Base-by-base conservation (phyloP, 2,888 invertebrate species). In the Melanophora roralis region DNA sequence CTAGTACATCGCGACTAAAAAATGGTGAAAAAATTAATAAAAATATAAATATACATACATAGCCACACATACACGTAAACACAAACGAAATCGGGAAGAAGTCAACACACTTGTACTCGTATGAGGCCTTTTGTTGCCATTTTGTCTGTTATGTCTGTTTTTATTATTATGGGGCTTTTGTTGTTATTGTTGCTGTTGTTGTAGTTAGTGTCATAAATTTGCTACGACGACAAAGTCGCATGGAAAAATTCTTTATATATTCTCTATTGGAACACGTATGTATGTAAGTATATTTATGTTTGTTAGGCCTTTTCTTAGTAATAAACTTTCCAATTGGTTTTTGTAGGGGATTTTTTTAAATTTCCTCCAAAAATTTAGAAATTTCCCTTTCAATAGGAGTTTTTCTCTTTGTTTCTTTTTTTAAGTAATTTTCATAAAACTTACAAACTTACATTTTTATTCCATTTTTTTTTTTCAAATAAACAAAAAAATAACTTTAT, bases 221-320 rank as follows among this genome's bases (percentile, higher is more conserved):
- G 55, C 49, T 36, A 65, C 51, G 81, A 74, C 81, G 74, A 78
- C 81, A 81, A 78, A 74, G 81, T 81, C 67, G 36, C 74, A 71
- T 81, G 69, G n/a, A 78, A 81, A 81, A 81, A 69, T 77, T 77
- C 69, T 75, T 75, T 69, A 78, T 78, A 74, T 78, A 74, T 69
- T 78, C 78, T 74, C 74, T 64, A 74, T 69, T 74, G 78, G 74
- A 74, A 73, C 65, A 27, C 69, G 65, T 32, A 43, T 36, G 59
- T 9, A 5, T 32, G 11, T 32, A 47, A 36, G 19, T 36, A 23
- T 45, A 43, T 43, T 55, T 62, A 43, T 16, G 55, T 64, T 64
- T 34, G 7, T 27, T 11, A n/a, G 34, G 11, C 23, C 43, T 60
- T 59, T 60, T 55, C n/a, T n/a, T n/a, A n/a, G n/a, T n/a, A n/a